A percentile compares a stretch with the other conserved stretches of the same genome.
These are phyloP conservation scores for Chaetodon trifascialis DNA, from an alignment of 2,113 vertebrate species.

Conservation along the genomic window DNA sequence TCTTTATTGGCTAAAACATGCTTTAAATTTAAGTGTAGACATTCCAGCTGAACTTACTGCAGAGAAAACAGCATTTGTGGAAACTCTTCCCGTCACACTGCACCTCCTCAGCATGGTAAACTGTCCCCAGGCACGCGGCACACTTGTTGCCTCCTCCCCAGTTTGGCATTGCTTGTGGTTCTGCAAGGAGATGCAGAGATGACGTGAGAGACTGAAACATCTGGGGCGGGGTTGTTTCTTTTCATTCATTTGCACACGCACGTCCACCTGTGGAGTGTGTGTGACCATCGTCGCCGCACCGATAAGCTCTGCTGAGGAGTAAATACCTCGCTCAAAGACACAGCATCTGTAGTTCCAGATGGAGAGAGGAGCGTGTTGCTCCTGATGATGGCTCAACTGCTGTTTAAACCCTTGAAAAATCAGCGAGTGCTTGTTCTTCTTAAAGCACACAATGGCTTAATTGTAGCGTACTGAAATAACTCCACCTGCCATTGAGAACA, in stretches of 20 bases:
- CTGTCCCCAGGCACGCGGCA: slow-evolving; percentile 86
- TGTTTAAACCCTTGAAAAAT: not conserved
- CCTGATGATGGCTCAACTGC: not conserved
- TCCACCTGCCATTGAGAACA: not conserved
- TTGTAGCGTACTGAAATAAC: not conserved
- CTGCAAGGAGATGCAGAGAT: slow-evolving; percentile 52
- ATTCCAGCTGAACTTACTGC: slow-evolving; percentile 88
- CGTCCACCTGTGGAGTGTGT: not conserved
- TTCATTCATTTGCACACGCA: not conserved
- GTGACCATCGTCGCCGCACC: not conserved
- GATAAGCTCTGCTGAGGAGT: too few relatives aligned
- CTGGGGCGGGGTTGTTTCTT: not conserved
- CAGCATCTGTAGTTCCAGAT: not conserved
- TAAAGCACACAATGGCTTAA: not conserved
- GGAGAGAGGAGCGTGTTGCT: not conserved
- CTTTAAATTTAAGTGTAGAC: fast-evolving
- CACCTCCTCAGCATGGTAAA: slow-evolving; percentile 96
- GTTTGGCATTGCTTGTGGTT: slow-evolving; percentile 88
- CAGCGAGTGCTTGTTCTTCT: not conserved
- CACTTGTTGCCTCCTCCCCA: slow-evolving; percentile 98
- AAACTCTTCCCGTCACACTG: slow-evolving; percentile 95
- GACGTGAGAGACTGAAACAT: slow-evolving; percentile 11
- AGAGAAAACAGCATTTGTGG: slow-evolving; percentile 95
- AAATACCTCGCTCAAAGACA: not conserved
- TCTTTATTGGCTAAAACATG: too few relatives aligned